Evolutionary conservation across 2,797 vertebrate species (phyloP), one percentile per base, ranked within the genome.

Genomic region (Meda fulgida): DNA sequence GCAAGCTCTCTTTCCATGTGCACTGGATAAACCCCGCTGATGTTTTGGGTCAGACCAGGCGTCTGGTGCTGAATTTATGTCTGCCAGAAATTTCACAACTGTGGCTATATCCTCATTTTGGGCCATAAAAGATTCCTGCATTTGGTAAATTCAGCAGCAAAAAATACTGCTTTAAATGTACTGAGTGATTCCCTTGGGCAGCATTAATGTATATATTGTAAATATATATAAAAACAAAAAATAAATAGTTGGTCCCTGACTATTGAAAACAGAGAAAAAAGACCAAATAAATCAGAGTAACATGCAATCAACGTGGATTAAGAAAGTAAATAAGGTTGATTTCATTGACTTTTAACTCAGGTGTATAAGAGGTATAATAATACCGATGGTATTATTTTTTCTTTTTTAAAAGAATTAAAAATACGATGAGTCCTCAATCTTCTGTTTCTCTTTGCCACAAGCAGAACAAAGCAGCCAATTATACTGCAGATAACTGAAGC

Each of bases 41-140:
- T 83, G 81, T 83, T 48, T 38, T 23, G 19, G 71, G 53, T 76
- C 60, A 83, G 60, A 26, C 14, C 18, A 13, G 48, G 58, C 23
- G 29, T 48, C 81, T 79, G 38, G 58, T 51, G n/a, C 40, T 55
- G 19, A 55, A 78, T 70, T 46, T 81, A 53, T 60, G 11, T 16
- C 81, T 67, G 46, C 55, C 70, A 73, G 43, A 66, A 51, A 66
- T 83, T 36, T 67, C 60, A 38, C 81, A 83, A 63, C 46, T 36
- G 38, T 19, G 31, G 70, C 71, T 29, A 43, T 36, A 78, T 21
- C n/a, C 19, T 58, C 51, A 51, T 31, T 53, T 69, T 69, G n/a
- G 36, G 58, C 11, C 4, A 34, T 34, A 43, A 63, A 40, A 63
- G 40, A 21, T 71, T 81, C 9, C 1, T 43, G 63, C 31, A 31